Evolutionary conservation across 2,797 vertebrate species (phyloP), one percentile per base, ranked within the genome.

Genomic region (Babyrousa celebensis): DNA sequence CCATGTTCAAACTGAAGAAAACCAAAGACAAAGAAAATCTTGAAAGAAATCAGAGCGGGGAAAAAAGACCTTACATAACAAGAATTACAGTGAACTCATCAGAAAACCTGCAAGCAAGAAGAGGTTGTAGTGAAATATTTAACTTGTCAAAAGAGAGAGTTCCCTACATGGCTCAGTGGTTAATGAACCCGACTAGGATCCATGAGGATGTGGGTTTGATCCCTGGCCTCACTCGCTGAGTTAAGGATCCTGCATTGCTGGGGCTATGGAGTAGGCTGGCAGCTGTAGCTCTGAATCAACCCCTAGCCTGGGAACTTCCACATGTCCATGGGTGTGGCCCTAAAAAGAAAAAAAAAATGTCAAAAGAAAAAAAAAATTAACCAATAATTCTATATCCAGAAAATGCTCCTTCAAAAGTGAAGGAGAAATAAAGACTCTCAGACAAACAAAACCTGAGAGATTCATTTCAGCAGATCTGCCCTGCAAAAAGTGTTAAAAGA

Each of bases 401-500:
- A 87, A 58, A 79, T 60, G 79, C 9, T 70, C 48, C n/a, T 84
- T 93, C 52, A 79, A 58, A 95, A 67, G 25, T n/a, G 20, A 95
- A 87, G 17, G 21, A 90, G 27, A 93, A 86, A 67, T 48, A 87
- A 89, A 90, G 4, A 62, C 4, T 36, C 21, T 77, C 25, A 90
- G 36, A 77, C n/a, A 80, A 67, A 71, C 20, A 82, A 90, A 95
- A 89, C 71, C 25, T 74, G 18, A 62, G 11, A 16, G 12, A 90
- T 63, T 91, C 16, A 70, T 23, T 96, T 58, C 9, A 93, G 32
- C 40, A 88, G 52, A 85, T 32, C 29, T 95, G 3, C 20, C 12
- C 40, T 82, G 27, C 8, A 77, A 96, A 25, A 89, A 91, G 85
- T 71, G 72, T 32, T 94, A 85, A 91, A 72, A 92, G 11, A 23